phyloP scores from a whole-genome alignment of 2,113 vertebrate genomes.

The Hippopotamus amphibius region DNA sequence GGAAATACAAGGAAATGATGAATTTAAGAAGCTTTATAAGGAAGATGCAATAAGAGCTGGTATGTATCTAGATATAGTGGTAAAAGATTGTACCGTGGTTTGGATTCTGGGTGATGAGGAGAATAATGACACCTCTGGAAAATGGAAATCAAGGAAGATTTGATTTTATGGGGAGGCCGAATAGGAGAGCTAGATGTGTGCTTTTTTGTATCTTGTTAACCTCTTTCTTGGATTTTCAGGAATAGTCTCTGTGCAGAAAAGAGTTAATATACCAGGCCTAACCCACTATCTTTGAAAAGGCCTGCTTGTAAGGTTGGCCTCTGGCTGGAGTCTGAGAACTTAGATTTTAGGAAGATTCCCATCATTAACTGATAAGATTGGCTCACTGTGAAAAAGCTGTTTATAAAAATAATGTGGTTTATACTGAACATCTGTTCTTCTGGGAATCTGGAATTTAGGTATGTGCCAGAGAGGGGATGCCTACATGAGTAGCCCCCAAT shows the following conservation, averaged over 20 bases:
- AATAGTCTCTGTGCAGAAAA: not conserved
- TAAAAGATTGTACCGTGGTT: not conserved
- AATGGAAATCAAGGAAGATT: constrained; percentile 17
- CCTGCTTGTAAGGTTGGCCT: not conserved
- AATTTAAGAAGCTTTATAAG: constrained; percentile 20
- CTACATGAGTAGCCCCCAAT: not conserved
- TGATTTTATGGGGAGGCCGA: constrained; percentile 14
- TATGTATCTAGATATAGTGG: not conserved
- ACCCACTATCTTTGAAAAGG: not conserved
- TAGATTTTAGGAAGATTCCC: constrained; percentile 22
- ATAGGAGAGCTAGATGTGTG: not conserved
- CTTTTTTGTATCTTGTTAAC: not conserved
- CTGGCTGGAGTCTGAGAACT: constrained; percentile 23
- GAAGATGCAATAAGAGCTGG: not conserved
- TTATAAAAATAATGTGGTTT: constrained; percentile 42
- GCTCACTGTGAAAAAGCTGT: not conserved
- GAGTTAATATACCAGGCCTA: not conserved
- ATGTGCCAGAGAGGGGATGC: not conserved
- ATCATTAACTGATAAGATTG: constrained; percentile 24
- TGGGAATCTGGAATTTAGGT: constrained; percentile 47
- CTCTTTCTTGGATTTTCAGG: constrained; percentile 51
- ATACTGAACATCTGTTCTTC: constrained; percentile 19
- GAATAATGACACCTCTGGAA: not conserved
- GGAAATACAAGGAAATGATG: not conserved
- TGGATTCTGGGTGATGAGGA: not conserved